These are phyloP conservation scores for Caenorhabditis macrosperma DNA, from an alignment of 2,888 invertebrate species.

Conservation along the genomic window DNA sequence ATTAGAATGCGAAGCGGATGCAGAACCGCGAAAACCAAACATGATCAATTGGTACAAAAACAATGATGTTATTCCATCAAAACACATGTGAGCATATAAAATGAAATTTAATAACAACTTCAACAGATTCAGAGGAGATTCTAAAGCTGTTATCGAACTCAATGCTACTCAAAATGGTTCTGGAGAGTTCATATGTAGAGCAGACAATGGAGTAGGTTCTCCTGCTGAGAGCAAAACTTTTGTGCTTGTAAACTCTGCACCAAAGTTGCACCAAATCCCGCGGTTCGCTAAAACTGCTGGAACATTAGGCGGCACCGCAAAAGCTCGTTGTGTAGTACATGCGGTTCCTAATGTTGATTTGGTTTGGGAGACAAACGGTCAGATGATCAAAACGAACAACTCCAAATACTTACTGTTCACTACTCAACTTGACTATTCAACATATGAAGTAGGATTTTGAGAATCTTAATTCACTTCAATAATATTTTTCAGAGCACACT, in stretches of 20 bases:
- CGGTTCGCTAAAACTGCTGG: conserved; percentile 72
- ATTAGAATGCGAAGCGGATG: conserved; percentile 79
- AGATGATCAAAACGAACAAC: conserved; percentile 74
- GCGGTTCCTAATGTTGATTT: conserved; percentile 77
- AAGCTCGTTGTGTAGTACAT: conserved; percentile 70
- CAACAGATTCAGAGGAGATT: conserved; percentile 51
- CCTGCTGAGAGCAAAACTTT: conserved; percentile 67
- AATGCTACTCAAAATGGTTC: conserved; percentile 73
- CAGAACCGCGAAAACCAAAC: conserved; percentile 69
- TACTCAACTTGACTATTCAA: conserved; percentile 73
- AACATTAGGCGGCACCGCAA: conserved; percentile 64
- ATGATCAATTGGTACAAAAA: conserved; percentile 78
- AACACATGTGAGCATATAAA: conserved; percentile 8
- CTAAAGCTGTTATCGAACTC: conserved; percentile 68
- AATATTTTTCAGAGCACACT: conserved; percentile 69
- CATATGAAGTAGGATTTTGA: conserved; percentile 71
- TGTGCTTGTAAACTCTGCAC: conserved; percentile 75
- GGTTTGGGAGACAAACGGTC: conserved; percentile 72
- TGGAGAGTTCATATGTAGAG: conserved; percentile 76
- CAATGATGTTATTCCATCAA: conserved; percentile 32
- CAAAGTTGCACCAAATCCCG: conserved; percentile 66
- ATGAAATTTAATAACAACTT: too few species aligned
- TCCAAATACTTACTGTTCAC: conserved; percentile 75
- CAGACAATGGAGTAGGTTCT: conserved; percentile 76
- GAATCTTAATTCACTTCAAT: conserved; percentile 4